phyloP scores from a whole-genome alignment of 2,797 vertebrate species.

The Acrocephalus scirpaceus region DNA sequence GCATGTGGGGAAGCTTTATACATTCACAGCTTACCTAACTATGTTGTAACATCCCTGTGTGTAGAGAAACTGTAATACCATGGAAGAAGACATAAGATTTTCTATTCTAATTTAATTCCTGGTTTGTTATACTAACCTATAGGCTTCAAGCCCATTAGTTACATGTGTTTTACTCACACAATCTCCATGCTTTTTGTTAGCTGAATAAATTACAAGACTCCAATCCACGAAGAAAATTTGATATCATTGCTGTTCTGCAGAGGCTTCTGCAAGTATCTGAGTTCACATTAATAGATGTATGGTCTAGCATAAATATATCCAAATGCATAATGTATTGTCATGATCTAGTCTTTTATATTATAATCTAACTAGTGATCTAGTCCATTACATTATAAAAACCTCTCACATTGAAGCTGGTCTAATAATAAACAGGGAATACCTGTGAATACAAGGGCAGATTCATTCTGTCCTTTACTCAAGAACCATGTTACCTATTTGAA shows the following conservation, averaged over 20 bases:
- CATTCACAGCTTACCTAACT: neutral
- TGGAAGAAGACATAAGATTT: neutral
- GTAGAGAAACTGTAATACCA: neutral
- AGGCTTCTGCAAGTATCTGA: neutral
- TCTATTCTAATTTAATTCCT: neutral
- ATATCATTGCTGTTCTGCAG: neutral
- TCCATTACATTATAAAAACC: neutral
- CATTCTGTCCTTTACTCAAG: neutral
- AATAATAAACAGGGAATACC: neutral
- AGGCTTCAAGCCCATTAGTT: neutral
- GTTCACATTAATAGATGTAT: neutral
- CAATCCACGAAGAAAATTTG: neutral
- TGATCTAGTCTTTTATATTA: neutral
- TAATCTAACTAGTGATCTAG: neutral
- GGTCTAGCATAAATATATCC: neutral
- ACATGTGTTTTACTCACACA: neutral
- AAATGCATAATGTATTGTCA: neutral
- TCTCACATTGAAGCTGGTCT: neutral
- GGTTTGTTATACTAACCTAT: neutral
- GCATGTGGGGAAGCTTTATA: neutral
- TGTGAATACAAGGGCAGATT: neutral
- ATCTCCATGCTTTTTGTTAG: neutral
- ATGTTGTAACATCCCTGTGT: neutral
- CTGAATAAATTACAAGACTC: neutral
- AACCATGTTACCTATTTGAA: neutral